Evolutionary conservation across 2,797 vertebrate species (phyloP).

Genomic region (Pseudochirops cupreus): DNA sequence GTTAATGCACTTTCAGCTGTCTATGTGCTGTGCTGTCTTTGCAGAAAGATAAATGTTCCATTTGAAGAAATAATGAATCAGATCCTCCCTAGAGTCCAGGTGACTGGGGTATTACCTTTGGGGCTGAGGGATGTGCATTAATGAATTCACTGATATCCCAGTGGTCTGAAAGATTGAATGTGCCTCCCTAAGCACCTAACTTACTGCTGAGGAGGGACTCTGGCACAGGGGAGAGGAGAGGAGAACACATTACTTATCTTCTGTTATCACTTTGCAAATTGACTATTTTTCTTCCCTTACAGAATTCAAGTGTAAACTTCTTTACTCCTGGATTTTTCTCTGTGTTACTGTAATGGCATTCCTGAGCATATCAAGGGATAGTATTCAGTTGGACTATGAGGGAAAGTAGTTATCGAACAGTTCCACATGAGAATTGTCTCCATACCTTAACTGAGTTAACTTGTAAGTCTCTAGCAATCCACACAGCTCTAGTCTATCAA

Average conservation of each 20-base stretch:
- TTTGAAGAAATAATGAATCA: constrained; percentile 64
- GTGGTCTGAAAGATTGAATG: constrained; percentile 56
- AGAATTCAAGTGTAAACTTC: constrained; percentile 31
- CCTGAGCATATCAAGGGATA: constrained; percentile 7
- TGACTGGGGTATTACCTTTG: constrained; percentile 46
- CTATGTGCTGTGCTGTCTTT: constrained; percentile 1
- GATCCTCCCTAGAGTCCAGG: constrained; percentile 49
- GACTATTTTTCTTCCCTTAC: constrained; percentile 36
- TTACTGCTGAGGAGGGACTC: constrained; percentile 29
- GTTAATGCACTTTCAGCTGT: constrained; percentile 14
- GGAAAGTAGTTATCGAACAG: constrained; percentile 31
- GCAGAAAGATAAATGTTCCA: constrained; percentile 43
- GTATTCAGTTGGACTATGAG: neutral
- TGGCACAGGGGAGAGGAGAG: neutral
- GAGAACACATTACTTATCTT: constrained; percentile 47
- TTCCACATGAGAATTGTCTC: constrained; percentile 44
- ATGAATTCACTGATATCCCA: constrained; percentile 40
- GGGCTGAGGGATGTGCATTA: constrained; percentile 50
- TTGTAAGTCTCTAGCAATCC: constrained; percentile 56
- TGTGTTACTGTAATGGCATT: neutral
- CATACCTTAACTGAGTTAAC: constrained; percentile 51
- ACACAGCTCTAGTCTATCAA: constrained; percentile 61
- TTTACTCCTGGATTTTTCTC: constrained; percentile 25
- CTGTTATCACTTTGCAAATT: constrained; percentile 60
- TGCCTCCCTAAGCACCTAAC: constrained; percentile 54